These are phyloP conservation scores for Leucosticte australis DNA, from an alignment of 2,113 vertebrate species.

Conservation along the genomic window DNA sequence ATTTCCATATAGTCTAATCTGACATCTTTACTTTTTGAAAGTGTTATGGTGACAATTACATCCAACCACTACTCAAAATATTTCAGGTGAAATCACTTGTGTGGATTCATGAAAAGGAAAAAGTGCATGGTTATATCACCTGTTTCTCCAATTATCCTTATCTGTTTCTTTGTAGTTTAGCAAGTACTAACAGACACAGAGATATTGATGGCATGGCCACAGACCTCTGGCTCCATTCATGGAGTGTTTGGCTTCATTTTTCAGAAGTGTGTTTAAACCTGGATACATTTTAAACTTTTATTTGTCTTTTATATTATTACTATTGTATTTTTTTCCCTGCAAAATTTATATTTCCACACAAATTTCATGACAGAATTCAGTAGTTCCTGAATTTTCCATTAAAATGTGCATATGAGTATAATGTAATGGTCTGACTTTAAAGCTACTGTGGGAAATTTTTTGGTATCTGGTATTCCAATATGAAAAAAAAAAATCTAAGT, in stretches of 20 bases:
- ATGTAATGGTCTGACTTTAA: background rate
- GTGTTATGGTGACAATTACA: background rate
- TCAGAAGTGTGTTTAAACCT: background rate
- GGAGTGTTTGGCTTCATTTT: background rate
- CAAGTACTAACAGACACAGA: background rate
- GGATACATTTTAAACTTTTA: background rate
- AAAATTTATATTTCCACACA: background rate
- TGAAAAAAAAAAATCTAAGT: background rate
- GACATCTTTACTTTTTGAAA: background rate
- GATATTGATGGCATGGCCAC: background rate
- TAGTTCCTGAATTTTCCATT: background rate
- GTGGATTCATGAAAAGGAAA: background rate
- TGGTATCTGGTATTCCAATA: background rate
- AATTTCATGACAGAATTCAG: background rate
- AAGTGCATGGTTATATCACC: background rate
- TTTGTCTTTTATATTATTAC: background rate
- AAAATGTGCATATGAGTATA: background rate
- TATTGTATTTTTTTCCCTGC: background rate
- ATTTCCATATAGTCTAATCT: background rate
- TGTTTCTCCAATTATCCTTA: background rate
- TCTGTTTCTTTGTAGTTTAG: background rate
- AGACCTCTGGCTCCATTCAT: accelerated
- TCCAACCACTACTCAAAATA: background rate
- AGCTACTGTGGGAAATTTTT: background rate
- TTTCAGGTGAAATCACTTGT: background rate